Conservation (phyloP, 2,888 invertebrate species). For the Xylophagus ater region DNA sequence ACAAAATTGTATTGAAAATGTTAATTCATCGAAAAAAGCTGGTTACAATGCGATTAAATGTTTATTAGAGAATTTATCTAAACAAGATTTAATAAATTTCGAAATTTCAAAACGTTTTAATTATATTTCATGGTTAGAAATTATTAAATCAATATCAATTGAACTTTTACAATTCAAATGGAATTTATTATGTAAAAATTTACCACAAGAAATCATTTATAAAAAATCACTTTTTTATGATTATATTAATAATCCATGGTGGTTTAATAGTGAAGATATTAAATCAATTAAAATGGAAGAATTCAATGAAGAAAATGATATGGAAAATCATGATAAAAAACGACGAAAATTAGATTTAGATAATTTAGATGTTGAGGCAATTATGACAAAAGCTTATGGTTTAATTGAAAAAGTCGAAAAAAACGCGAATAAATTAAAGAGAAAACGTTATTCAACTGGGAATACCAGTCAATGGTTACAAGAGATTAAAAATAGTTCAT, state of each 20-base stretch:
- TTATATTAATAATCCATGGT: slow-evolving; percentile 27
- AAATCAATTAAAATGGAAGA: slow-evolving; percentile 18
- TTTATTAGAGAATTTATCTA: slow-evolving; percentile 22
- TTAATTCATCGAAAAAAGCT: slow-evolving; percentile 23
- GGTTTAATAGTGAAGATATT: slow-evolving; percentile 24
- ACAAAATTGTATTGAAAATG: slow-evolving; percentile 20
- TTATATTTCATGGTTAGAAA: slow-evolving; percentile 24
- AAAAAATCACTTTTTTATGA: slow-evolving; percentile 22
- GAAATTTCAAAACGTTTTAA: slow-evolving; percentile 12
- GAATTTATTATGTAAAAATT: slow-evolving; percentile 5
- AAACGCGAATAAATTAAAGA: no score
- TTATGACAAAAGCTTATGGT: no score
- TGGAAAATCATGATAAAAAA: slow-evolving; percentile 9
- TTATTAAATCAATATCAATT: slow-evolving; percentile 27
- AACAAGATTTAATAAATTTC: slow-evolving; percentile 14
- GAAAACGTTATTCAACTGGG: no score
- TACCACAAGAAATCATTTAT: slow-evolving; percentile 29
- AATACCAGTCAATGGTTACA: no score
- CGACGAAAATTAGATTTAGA: slow-evolving; percentile 1
- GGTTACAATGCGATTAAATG: slow-evolving; percentile 26
- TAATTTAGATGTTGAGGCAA: no score
- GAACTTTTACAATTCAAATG: slow-evolving; percentile 17
- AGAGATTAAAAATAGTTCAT: no score
- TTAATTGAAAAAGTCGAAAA: no score
- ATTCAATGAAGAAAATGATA: neutral